Conservation (phyloP, 2,888 invertebrate genomes). For the Sympetrum striolatum region DNA sequence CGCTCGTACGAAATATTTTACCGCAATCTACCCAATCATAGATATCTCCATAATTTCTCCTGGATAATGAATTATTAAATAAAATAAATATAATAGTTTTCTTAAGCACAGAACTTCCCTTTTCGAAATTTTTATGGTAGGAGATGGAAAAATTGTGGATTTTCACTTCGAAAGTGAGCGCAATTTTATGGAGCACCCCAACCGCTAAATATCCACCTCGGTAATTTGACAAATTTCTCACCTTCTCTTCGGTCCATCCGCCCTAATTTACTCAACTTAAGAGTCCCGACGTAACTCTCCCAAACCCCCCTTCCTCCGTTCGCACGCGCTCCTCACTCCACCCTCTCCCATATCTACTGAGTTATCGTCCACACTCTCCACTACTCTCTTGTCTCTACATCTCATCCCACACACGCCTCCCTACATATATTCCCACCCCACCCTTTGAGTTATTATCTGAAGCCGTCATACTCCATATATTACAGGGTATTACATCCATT, state of each 20-base stretch:
- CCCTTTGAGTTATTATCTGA: constrained; percentile 19
- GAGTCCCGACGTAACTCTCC: background rate
- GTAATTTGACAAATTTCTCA: too few species aligned
- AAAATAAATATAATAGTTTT: too few species aligned
- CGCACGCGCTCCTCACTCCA: background rate
- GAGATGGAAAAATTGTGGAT: too few species aligned
- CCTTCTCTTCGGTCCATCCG: background rate
- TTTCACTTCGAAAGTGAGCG: too few species aligned
- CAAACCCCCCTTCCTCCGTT: background rate
- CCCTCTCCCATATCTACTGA: background rate
- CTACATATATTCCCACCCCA: background rate
- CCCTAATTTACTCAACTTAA: background rate
- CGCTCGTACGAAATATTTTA: too few species aligned
- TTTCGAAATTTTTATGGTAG: too few species aligned
- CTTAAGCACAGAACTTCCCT: too few species aligned
- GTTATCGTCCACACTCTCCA: background rate
- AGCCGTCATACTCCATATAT: constrained; percentile 43
- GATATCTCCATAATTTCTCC: too few species aligned
- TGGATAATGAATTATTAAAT: too few species aligned
- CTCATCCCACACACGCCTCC: background rate
- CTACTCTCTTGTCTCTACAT: background rate
- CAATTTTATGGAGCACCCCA: too few species aligned
- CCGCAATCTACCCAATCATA: too few species aligned
- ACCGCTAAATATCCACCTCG: too few species aligned
- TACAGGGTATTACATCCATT: constrained; percentile 36